A percentile compares a stretch with the other conserved stretches of the same genome.
Conservation (phyloP, 2,888 invertebrate genomes). For the Euspilapteryx auroguttella region DNA sequence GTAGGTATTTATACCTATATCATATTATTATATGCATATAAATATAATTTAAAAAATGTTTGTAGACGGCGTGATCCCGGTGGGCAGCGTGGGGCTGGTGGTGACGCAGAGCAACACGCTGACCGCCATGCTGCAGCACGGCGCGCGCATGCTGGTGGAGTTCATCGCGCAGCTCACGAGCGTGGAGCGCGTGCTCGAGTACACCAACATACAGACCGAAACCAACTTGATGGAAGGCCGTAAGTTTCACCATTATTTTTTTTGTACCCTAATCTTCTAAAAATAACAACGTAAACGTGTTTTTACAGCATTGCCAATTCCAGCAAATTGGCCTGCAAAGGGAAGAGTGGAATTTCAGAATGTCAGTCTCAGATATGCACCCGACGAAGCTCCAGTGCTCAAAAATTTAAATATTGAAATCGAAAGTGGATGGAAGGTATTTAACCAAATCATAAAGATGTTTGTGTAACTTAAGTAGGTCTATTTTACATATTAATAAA, state of each 20-base stretch:
- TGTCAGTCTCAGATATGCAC: slow-evolving; percentile 64
- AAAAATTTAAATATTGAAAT: slow-evolving; percentile 35
- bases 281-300: too few species aligned
- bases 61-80: slow-evolving; percentile 31
- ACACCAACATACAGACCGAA: slow-evolving; percentile 69
- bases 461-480: too few species aligned
- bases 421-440: slow-evolving; percentile 30
- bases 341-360: slow-evolving; percentile 64
- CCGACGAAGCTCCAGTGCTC: slow-evolving; percentile 65
- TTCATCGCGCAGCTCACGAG: slow-evolving; percentile 75
- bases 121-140: slow-evolving; percentile 71
- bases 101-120: slow-evolving; percentile 66
- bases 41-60: too few species aligned
- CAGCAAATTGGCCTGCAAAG: slow-evolving; percentile 62
- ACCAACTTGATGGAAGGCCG: slow-evolving; percentile 50
- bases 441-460: neutral
- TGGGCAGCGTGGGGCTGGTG: slow-evolving; percentile 66
- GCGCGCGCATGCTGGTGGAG: slow-evolving; percentile 83
- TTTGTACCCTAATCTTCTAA: too few species aligned
- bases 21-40: too few species aligned
- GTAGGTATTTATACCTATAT: too few species aligned
- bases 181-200: slow-evolving; percentile 84
- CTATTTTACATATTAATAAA: too few species aligned
- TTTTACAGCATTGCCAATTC: slow-evolving; percentile 46
- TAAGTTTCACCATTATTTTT: slow-evolving; percentile 23